These are phyloP conservation scores for Julus scandinavius DNA, from an alignment of 2,888 invertebrate species.

Conservation along the genomic window DNA sequence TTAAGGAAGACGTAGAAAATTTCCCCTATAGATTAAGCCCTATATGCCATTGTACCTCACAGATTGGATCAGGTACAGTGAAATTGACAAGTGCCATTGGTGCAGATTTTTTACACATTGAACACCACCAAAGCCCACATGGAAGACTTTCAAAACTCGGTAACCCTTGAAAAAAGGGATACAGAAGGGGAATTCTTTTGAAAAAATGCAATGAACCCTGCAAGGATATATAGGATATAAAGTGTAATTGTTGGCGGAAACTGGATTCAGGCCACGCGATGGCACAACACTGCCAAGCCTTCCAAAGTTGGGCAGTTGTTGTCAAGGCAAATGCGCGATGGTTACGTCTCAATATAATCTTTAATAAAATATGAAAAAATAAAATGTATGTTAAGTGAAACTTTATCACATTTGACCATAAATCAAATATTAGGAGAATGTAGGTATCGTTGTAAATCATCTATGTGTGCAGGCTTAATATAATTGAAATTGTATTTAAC, in stretches of 20 bases:
- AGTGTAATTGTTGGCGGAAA: constrained; percentile 47
- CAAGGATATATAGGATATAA: constrained; percentile 37
- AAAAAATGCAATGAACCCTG: constrained; percentile 17
- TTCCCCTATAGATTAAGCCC: constrained; percentile 48
- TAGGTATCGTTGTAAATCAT: no score
- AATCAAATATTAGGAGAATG: no score
- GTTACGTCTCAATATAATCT: background rate
- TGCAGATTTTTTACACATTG: constrained; percentile 22
- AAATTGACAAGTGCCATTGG: constrained; percentile 49
- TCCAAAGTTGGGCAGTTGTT: background rate
- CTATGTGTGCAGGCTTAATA: no score
- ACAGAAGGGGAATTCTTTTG: constrained; percentile 11
- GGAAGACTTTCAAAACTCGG: constrained; percentile 23
- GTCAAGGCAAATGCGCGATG: background rate
- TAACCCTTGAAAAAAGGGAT: constrained; percentile 22
- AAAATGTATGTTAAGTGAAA: no score
- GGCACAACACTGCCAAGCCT: background rate
- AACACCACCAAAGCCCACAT: background rate
- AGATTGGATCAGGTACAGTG: constrained; percentile 47
- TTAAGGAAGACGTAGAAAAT: constrained; percentile 48
- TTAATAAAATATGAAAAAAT: background rate
- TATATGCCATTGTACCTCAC: constrained; percentile 24
- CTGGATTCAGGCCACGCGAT: background rate
- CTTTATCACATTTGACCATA: no score
- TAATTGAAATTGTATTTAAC: no score